Conservation (phyloP, 2,888 invertebrate species). For the Sesamia inferens region DNA sequence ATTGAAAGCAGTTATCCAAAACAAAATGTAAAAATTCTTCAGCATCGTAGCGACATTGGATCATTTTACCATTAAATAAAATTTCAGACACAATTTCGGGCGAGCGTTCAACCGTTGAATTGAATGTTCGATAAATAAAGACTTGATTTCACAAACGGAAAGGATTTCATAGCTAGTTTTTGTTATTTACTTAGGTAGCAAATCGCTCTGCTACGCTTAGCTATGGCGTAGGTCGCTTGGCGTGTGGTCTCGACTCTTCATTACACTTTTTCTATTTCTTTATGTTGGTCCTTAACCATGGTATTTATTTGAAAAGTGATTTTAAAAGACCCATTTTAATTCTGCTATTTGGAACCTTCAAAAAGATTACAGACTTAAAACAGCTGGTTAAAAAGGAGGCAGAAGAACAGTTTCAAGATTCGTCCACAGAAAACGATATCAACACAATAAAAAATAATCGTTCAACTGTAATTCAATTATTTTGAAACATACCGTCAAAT, state of each 20-base stretch:
- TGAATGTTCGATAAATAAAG: slow-evolving; percentile 37
- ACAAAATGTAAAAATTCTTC: slow-evolving; percentile 51
- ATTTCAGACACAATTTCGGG: slow-evolving; percentile 50
- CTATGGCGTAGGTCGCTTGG: slow-evolving; percentile 9
- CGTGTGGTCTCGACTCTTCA: background rate
- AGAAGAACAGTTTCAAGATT: background rate
- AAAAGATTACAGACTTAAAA: no score
- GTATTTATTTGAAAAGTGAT: no score
- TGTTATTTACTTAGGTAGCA: background rate
- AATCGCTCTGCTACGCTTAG: background rate
- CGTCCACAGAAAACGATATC: background rate
- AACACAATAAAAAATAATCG: slow-evolving; percentile 30
- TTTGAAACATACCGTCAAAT: slow-evolving; percentile 39
- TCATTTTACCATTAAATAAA: slow-evolving; percentile 37
- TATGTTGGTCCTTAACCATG: background rate
- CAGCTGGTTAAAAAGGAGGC: background rate
- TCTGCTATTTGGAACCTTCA: no score
- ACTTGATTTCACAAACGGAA: slow-evolving; percentile 13
- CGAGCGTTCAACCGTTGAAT: slow-evolving; percentile 52
- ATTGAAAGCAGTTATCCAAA: slow-evolving; percentile 41
- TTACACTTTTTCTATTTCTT: background rate
- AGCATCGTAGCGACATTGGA: slow-evolving; percentile 51
- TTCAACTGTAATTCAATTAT: slow-evolving; percentile 31
- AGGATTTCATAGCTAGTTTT: slow-evolving; percentile 18
- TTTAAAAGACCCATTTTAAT: no score